These are phyloP conservation scores for Neodiprion pinetum DNA, from an alignment of 1,140 invertebrate species.

Conservation along the genomic window DNA sequence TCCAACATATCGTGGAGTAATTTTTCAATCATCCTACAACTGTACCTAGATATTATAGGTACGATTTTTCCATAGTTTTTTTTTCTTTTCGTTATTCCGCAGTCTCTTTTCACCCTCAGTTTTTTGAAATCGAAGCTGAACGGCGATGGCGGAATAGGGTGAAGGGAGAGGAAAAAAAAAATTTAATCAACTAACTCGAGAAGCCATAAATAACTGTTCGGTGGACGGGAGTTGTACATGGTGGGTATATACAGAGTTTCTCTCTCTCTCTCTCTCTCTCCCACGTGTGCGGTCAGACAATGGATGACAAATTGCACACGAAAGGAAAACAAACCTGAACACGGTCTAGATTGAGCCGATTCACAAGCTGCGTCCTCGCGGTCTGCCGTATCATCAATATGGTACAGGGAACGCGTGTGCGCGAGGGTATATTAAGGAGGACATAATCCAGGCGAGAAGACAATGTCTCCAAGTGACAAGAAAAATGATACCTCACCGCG, in stretches of 20 bases:
- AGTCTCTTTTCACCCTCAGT: not conserved
- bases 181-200: constrained; percentile 50
- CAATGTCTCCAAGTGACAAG: constrained; percentile 29
- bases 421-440: not conserved
- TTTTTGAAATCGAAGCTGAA: not conserved
- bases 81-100: not conserved
- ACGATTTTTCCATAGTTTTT: not conserved
- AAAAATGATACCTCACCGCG: constrained; percentile 43
- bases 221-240: constrained; percentile 12
- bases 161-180: constrained; percentile 28
- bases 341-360: constrained; percentile 41
- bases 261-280: not conserved
- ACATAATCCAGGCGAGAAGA: constrained; percentile 42
- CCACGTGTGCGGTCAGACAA: constrained; percentile 41
- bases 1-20: too few species aligned
- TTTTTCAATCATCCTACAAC: too few species aligned
- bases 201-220: constrained; percentile 52
- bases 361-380: constrained; percentile 27
- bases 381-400: constrained; percentile 49
- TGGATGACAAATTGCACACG: constrained; percentile 54
- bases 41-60: too few species aligned
- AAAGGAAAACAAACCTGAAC: constrained; percentile 48
- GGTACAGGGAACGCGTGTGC: constrained; percentile 9
- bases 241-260: not conserved
- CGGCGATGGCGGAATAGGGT: not conserved